Evolutionary conservation across 2,113 vertebrate species (phyloP), one percentile per base, ranked within the genome.

Genomic region (Mustela lutreola): DNA sequence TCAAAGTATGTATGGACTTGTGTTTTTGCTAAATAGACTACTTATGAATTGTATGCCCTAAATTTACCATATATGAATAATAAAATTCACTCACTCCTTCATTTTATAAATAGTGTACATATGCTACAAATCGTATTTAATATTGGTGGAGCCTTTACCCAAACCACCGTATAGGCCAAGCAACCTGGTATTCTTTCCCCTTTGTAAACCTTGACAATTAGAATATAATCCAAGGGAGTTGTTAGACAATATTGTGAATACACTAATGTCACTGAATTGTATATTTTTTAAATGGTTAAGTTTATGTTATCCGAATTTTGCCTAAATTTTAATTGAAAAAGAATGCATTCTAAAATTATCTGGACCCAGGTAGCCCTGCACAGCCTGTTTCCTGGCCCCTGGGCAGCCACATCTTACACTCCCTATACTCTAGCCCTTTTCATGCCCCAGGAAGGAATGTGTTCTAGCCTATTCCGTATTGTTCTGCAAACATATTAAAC

Each of bases 71-170:
- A 78, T 8, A 50, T 93, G 21, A 78, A 50, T 81, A 89, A 75
- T 80, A 88, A 89, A 71, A 79, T 85, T 90, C 56, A 83, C 85
- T 90, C 56, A 65, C 81, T 87, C 60, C 33, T 94, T 92, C 33
- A 87, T 82, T 97, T 82, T 12, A 81, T 89, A 90, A 71, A 73
- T 93, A 70, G 26, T 81, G 62, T 71, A 65, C 31, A 45, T 89
- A 56, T 67, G 53, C 33, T 81, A 93, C 75, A 94, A 70, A 36
- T 86, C 14, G 36, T 82, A 63, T 80, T 94, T 90, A 83, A 22
- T 70, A 45, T 45, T 81, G 63, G 62, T 63, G 48, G 26, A 94
- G n/a, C 2, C 50, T 56, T 28, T 81, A 48, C 24, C 4, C 31
- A 16, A 70, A 21, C 82, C 45, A 50, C 24, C 36, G 1, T 53